These are phyloP conservation scores for Drosophila aldrichi DNA, from an alignment of 2,888 invertebrate species.

Conservation along the genomic window DNA sequence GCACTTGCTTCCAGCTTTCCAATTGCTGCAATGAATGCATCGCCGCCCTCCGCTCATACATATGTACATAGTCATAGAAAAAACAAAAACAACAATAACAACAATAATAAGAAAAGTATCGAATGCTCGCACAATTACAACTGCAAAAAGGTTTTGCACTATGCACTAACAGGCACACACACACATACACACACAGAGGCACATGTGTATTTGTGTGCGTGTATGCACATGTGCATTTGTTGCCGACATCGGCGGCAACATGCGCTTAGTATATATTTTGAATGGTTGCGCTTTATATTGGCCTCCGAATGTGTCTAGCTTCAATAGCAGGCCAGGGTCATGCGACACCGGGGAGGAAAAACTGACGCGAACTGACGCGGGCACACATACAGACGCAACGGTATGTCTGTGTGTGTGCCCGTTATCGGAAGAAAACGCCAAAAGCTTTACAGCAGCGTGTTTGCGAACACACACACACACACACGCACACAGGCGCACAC, in stretches of 20 bases:
- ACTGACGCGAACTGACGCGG: slow-evolving; percentile 71
- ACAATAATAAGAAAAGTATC: slow-evolving; percentile 30
- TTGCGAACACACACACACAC: slow-evolving; percentile 30
- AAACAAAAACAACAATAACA: slow-evolving; percentile 12
- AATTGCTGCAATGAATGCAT: slow-evolving; percentile 16
- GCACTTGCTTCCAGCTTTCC: slow-evolving; percentile 29
- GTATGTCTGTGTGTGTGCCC: slow-evolving; percentile 54
- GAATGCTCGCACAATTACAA: slow-evolving; percentile 41
- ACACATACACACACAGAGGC: background rate
- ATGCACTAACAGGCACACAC: slow-evolving; percentile 17
- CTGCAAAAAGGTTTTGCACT: slow-evolving; percentile 31
- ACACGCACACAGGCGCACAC: slow-evolving; percentile 24
- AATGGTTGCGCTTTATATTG: slow-evolving; percentile 81
- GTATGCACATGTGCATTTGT: slow-evolving; percentile 42
- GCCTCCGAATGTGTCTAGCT: slow-evolving; percentile 81
- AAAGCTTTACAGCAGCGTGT: slow-evolving; percentile 62
- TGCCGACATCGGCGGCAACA: slow-evolving; percentile 62
- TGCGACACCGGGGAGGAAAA: slow-evolving; percentile 83
- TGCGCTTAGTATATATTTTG: slow-evolving; percentile 73
- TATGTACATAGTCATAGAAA: too few relatives aligned
- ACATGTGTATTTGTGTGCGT: slow-evolving; percentile 17
- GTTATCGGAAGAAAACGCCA: slow-evolving; percentile 82
- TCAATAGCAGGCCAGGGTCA: slow-evolving; percentile 85
- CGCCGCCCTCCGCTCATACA: slow-evolving; percentile 9
- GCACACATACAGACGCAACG: slow-evolving; percentile 29